phyloP scores from a whole-genome alignment of 2,113 vertebrate genomes.

The Ibidorhyncha struthersii region DNA sequence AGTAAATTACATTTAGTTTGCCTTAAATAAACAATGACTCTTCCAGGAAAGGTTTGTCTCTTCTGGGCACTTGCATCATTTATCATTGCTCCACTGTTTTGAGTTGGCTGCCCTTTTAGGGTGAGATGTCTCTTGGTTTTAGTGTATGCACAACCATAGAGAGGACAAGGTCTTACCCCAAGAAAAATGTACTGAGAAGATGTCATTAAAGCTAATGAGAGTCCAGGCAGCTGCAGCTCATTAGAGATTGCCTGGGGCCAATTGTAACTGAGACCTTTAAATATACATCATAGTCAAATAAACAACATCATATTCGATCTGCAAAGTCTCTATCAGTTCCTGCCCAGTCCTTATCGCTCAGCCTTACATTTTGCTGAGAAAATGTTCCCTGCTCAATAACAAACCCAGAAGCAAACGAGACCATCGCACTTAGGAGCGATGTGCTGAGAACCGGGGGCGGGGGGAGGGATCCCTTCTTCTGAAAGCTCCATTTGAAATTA shows the following conservation, averaged over 20 bases:
- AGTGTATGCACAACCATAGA: constrained; percentile 48
- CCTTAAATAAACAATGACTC: constrained; percentile 75
- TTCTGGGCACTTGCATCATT: constrained; percentile 69
- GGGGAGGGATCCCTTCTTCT: neutral
- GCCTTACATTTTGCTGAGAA: constrained; percentile 50
- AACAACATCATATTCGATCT: constrained; percentile 76
- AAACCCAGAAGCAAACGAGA: neutral
- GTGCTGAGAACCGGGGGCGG: neutral
- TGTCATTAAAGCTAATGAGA: constrained; percentile 78
- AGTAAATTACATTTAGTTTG: constrained; percentile 56
- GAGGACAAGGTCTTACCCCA: constrained; percentile 68
- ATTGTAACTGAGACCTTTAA: constrained; percentile 80
- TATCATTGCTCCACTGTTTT: constrained; percentile 73
- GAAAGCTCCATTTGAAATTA: neutral
- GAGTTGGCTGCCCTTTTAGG: constrained; percentile 67
- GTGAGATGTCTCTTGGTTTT: constrained; percentile 73
- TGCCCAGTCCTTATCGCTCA: constrained; percentile 45
- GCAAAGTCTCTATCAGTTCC: constrained; percentile 61
- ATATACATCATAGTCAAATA: constrained; percentile 81
- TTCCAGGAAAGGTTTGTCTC: constrained; percentile 76
- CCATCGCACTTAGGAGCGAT: neutral
- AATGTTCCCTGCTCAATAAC: constrained; percentile 54
- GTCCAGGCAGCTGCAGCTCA: constrained; percentile 78
- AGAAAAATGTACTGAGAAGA: constrained; percentile 73
- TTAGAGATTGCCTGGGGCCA: constrained; percentile 76